Base-by-base conservation (phyloP, 1,140 invertebrate species). In the Drosophila busckii region DNA sequence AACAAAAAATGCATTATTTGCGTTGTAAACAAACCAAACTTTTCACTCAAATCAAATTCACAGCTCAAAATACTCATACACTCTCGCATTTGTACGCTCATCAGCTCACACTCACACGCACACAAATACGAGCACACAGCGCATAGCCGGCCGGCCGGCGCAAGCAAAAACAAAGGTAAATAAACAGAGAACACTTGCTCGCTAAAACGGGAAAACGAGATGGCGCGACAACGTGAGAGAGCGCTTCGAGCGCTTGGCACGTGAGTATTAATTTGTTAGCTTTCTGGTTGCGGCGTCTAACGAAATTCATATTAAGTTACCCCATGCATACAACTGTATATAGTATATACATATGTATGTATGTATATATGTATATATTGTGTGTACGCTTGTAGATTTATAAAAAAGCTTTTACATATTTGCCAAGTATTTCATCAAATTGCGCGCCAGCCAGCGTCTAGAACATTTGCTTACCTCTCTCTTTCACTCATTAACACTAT, bases 131-230 rank as follows among this genome's bases (percentile, higher is more conserved):
- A 16, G n/a, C 17, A 12, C 12, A n/a, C 19, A 20, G 45, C 37
- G n/a, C n/a, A n/a, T 22, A 40, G 35, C 54, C 53, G 34, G 37
- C 54, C 23, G 23, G 40, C 38, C 38, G 10, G 52, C 22, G 25
- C 9, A 19, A n/a, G 12, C 40, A 60, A 44, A 48, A 60, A 60
- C 52, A 62, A 62, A 66, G 29, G 59, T 66, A 66, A 66, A 66
- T 66, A 66, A 66, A 66, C 63, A 66, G 63, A 66, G 63, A 66
- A 31, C 23, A n/a, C 5, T 12, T 16, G 15, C 8, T 17, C n/a
- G n/a, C n/a, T n/a, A n/a, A n/a, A n/a, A n/a, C n/a, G n/a, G n/a
- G 13, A 13, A 15, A 3, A 12, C 15, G 19, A 29, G 41, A 42
- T 23, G 20, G 17, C n/a, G 28, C 12, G 23, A 6, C 23, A 17